Percentiles rank a stretch among this genome's conserved stretches.
Evolutionary conservation across 2,888 invertebrate species (phyloP).

Genomic region (Drosophila recens): DNA sequence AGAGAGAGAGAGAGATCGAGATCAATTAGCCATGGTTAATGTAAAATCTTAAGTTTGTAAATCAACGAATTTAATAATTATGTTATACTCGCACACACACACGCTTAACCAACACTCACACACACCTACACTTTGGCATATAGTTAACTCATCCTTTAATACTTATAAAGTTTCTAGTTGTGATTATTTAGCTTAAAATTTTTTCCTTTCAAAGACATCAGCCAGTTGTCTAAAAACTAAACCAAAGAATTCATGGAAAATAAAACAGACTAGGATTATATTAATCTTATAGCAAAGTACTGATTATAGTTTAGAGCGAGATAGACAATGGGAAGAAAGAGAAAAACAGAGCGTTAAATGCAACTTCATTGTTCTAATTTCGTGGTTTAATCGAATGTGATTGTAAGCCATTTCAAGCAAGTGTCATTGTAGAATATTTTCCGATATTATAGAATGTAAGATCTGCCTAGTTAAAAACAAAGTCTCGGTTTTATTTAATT

Average conservation of each 20-base stretch:
- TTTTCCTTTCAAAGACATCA: background rate
- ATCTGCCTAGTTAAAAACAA: background rate
- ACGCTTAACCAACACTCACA: constrained; percentile 25
- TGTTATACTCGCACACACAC: constrained; percentile 11
- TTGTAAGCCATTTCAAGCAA: constrained; percentile 1
- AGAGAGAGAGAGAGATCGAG: constrained; percentile 7
- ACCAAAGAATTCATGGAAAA: constrained; percentile 5
- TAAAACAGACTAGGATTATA: background rate
- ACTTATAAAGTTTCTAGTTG: constrained; percentile 10
- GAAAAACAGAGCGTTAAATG: background rate
- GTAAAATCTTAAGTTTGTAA: constrained; percentile 38
- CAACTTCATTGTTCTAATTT: background rate
- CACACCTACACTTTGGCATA: constrained; percentile 8
- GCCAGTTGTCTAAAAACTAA: background rate
- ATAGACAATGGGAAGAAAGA: background rate
- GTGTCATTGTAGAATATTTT: constrained; percentile 10
- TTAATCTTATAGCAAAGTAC: background rate
- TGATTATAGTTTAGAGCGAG: constrained; percentile 2
- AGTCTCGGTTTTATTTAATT: background rate
- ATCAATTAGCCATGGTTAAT: constrained; percentile 18
- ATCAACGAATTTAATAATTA: constrained; percentile 15
- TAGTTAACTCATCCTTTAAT: constrained; percentile 1
- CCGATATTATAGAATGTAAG: constrained; percentile 15
- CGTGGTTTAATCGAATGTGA: background rate
- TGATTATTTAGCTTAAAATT: background rate